Evolutionary conservation across 1,140 invertebrate genomes (phyloP).

Genomic region (Drosophila ercepeae): DNA sequence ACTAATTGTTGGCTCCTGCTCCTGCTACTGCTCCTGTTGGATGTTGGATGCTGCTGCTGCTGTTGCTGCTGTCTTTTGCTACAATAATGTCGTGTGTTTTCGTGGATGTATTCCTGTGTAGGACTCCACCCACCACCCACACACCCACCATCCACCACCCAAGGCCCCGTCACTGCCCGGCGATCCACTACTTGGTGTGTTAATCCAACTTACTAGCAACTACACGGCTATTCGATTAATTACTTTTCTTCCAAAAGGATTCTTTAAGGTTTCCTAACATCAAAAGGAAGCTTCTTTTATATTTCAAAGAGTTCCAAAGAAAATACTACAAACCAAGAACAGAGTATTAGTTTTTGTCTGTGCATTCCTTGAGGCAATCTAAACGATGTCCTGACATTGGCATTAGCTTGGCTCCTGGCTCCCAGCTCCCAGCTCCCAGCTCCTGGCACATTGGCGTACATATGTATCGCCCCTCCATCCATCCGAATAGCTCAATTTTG

Average conservation of each 20-base stretch:
- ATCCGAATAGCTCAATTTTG: slow-evolving; percentile 44
- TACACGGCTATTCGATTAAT: slow-evolving; percentile 4
- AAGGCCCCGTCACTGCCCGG: background rate
- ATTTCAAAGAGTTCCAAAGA: no score
- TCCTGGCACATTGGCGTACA: no score
- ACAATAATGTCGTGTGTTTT: slow-evolving; percentile 70
- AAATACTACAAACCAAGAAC: background rate
- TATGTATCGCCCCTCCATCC: no score
- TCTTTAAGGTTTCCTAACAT: no score
- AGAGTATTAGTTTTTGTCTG: background rate
- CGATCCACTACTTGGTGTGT: slow-evolving; percentile 8
- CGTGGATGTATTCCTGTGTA: slow-evolving; percentile 30
- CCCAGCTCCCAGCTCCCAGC: no score
- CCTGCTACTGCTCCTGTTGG: slow-evolving; percentile 3
- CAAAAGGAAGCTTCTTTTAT: no score
- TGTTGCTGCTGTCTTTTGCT: slow-evolving; percentile 63
- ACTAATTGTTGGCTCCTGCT: slow-evolving; percentile 80
- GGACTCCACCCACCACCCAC: background rate
- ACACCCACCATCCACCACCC: background rate
- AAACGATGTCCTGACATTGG: slow-evolving; percentile 26
- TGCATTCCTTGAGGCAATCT: background rate
- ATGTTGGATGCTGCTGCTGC: slow-evolving; percentile 33
- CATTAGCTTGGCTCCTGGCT: slow-evolving; percentile 35
- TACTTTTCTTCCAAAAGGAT: background rate
- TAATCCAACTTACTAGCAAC: slow-evolving; percentile 47